These are phyloP conservation scores for Alaudala cheleensis DNA, from an alignment of 2,113 vertebrate genomes.

Conservation along the genomic window DNA sequence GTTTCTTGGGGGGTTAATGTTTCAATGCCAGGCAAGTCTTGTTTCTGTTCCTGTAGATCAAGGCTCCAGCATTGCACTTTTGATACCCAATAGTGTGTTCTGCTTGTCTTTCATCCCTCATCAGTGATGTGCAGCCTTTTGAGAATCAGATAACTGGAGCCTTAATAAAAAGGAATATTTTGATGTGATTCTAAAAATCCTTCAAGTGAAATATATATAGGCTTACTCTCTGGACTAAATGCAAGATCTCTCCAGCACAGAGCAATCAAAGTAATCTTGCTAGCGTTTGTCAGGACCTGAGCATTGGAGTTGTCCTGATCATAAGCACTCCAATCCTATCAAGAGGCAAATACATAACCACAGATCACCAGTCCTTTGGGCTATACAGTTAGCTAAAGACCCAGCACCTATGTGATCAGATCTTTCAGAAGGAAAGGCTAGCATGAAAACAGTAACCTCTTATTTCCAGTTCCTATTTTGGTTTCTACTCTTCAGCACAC, in stretches of 20 bases:
- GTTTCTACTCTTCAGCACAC: neutral
- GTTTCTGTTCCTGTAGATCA: neutral
- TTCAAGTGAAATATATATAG: neutral
- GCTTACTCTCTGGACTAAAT: neutral
- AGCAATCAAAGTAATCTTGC: neutral
- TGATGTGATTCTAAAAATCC: neutral
- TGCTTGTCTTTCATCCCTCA: neutral
- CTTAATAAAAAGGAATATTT: neutral
- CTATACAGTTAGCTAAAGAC: neutral
- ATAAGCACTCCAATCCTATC: neutral
- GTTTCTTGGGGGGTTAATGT: neutral
- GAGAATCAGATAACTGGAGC: neutral
- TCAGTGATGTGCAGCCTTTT: neutral
- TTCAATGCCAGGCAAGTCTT: neutral
- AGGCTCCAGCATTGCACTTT: neutral
- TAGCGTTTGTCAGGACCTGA: neutral
- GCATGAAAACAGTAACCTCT: neutral
- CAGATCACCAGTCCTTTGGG: neutral
- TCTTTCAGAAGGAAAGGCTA: neutral
- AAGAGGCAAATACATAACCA: neutral
- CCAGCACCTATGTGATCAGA: neutral
- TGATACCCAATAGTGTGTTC: neutral
- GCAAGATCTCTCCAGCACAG: neutral
- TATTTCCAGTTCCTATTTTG: neutral
- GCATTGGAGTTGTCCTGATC: neutral